A percentile compares a stretch with the other conserved stretches of the same genome.
These are phyloP conservation scores for Spea multiplicata DNA, from an alignment of 2,113 vertebrate genomes.

Conservation along the genomic window DNA sequence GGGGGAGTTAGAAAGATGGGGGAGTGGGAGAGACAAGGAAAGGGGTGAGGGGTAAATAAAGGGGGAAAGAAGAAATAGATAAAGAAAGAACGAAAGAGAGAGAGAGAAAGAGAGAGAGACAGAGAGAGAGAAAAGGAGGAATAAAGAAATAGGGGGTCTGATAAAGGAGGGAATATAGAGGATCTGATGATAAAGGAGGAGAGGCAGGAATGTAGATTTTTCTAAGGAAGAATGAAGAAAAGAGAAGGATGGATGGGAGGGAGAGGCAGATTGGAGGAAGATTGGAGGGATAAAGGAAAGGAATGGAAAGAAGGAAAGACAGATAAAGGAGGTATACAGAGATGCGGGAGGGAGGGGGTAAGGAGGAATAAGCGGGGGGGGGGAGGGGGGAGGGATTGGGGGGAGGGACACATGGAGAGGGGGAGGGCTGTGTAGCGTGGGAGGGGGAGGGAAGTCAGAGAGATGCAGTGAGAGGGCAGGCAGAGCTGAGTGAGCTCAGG, in stretches of 20 bases:
- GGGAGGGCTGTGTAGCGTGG: not conserved
- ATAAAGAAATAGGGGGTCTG: too few species aligned
- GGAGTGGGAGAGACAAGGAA: not conserved
- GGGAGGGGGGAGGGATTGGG: not conserved
- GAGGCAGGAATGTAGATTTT: not conserved
- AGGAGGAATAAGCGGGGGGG: not conserved
- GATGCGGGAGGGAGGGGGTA: not conserved
- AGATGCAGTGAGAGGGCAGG: constrained; percentile 35
- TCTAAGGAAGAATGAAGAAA: not conserved
- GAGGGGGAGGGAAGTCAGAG: constrained; percentile 8
- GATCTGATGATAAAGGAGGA: not conserved
- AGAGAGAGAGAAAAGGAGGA: too few species aligned
- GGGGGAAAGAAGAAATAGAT: not conserved
- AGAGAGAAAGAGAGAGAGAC: not conserved
- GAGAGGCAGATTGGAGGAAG: not conserved
- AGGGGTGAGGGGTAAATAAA: not conserved
- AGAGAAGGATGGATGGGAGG: not conserved
- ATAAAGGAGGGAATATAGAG: not conserved
- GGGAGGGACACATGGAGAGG: not conserved
- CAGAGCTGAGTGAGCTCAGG: constrained; percentile 30
- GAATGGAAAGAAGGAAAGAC: not conserved
- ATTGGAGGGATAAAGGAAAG: not conserved
- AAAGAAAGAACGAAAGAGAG: not conserved
- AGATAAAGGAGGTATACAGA: not conserved
- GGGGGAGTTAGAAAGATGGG: too few species aligned